phyloP scores from a whole-genome alignment of 1,140 invertebrate genomes.

The Archegozetes longisetosus region DNA sequence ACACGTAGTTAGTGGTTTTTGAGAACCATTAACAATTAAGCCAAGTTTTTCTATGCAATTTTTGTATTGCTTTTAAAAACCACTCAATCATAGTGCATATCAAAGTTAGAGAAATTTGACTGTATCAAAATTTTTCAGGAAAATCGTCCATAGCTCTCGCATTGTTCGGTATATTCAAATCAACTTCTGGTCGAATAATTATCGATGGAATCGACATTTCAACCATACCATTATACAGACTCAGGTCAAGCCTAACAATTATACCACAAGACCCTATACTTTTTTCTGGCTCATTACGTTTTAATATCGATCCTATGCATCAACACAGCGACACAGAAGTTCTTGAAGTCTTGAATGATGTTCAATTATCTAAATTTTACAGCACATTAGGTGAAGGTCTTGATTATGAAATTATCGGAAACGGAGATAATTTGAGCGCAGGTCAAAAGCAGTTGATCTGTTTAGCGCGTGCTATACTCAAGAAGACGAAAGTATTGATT shows the following conservation, averaged over 20 bases:
- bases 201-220: conserved; percentile 19
- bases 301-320: conserved; percentile 22
- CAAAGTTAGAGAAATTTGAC: no score
- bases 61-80: conserved; percentile 1
- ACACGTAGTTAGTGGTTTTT: no score
- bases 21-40: conserved; percentile 35
- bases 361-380: conserved; percentile 6
- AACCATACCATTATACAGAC: conserved; percentile 29
- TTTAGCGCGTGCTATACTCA: conserved; percentile 36
- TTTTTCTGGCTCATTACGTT: conserved; percentile 21
- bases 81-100: no score
- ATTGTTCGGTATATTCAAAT: conserved; percentile 36
- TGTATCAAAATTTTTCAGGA: no score
- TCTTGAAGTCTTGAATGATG: conserved; percentile 15
- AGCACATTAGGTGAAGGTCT: conserved; percentile 30
- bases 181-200: conserved; percentile 28
- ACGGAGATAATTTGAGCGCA: conserved; percentile 34
- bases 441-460: conserved; percentile 40
- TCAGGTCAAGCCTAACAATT: conserved; percentile 15
- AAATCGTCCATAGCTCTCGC: conserved; percentile 40
- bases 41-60: background rate
- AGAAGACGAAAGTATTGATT: conserved; percentile 39
- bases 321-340: conserved; percentile 15
- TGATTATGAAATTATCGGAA: conserved; percentile 10
- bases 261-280: conserved; percentile 22